Evolutionary conservation across 2,888 invertebrate species (phyloP).

Genomic region (Apomyelois bistriatella): DNA sequence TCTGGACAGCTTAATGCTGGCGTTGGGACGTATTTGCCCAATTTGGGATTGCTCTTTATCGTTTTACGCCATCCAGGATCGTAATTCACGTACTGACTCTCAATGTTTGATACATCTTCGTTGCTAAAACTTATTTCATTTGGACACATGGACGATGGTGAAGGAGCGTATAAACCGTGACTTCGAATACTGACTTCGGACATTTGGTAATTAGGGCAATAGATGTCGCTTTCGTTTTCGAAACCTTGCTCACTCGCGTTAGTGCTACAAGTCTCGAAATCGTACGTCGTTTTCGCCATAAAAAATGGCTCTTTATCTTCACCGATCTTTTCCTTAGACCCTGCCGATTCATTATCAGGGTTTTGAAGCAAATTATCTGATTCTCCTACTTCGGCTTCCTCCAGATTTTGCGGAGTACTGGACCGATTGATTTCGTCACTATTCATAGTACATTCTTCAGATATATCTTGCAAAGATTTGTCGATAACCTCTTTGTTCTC

Average conservation of each 20-base stretch:
- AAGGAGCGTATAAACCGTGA: conserved; percentile 82
- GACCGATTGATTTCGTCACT: conserved; percentile 62
- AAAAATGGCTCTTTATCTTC: conserved; percentile 64
- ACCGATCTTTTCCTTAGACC: conserved; percentile 57
- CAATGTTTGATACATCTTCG: conserved; percentile 70
- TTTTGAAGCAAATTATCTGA: conserved; percentile 54
- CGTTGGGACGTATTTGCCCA: conserved; percentile 64
- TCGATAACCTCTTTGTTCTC: conserved; percentile 57
- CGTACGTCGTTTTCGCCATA: conserved; percentile 65
- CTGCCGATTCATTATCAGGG: conserved; percentile 36
- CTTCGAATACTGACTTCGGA: conserved; percentile 83
- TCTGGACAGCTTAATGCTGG: conserved; percentile 71
- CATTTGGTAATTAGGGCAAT: conserved; percentile 81
- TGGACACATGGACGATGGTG: conserved; percentile 76
- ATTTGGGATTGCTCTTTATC: conserved; percentile 61
- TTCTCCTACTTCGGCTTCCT: conserved; percentile 42
- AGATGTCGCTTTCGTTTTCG: conserved; percentile 82
- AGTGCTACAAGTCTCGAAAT: conserved; percentile 69
- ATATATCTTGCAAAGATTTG: conserved; percentile 69
- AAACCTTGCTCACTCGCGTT: conserved; percentile 72
- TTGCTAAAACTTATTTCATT: conserved; percentile 74
- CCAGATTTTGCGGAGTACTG: conserved; percentile 50
- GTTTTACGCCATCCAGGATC: conserved; percentile 77
- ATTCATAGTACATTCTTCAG: conserved; percentile 71
- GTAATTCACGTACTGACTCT: conserved; percentile 78